Base-by-base conservation (phyloP, 1,140 invertebrate species). In the Calliopsis andreniformis region DNA sequence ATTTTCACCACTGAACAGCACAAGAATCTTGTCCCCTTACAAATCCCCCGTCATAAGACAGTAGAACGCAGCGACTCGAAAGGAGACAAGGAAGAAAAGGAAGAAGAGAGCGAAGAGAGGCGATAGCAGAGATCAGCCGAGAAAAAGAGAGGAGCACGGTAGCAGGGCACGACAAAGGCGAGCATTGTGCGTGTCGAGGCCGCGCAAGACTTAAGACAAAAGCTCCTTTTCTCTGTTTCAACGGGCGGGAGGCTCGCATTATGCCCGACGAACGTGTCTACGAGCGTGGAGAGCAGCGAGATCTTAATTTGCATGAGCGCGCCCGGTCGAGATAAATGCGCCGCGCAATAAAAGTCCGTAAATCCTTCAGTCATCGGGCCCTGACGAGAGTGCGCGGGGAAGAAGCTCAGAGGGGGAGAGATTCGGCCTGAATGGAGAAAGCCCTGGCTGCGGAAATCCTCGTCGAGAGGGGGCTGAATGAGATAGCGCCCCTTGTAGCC, bases 321-420 rank as follows among this genome's bases (percentile, higher is more conserved):
- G 62, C 59, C 30, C 58, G 76, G 76, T 56, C 45, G 81, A 83
- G 87, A 87, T 87, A 86, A 85, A 86, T 82, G 79, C 69, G 61
- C 56, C 51, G 63, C 56, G 79, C 69, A 86, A 86, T 83, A 88
- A 86, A 85, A 87, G 56, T 69, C 59, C 70, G 82, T 87, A 85
- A 89, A 87, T 87, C 82, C 80, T 88, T 88, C 80, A 76, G 63
- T 88, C 86, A 84, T 87, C 85, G 71, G 69, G 67, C 39, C 42
- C 49, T n/a, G 43, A 23, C 51, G 68, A 72, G 72, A 67, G 45
- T 30, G 66, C 25, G 16, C 25, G 20, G 7, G 18, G 39, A 45
- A 32, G 68, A 45, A 78, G 68, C 61, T 49, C 10, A 10, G 45
- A 30, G 42, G 18, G 18, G 12, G 53, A 35, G 35, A 42, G 55